Percentiles rank a stretch among this genome's conserved stretches.
Conservation (phyloP, 2,113 vertebrate genomes). For the Azemiops feae region DNA sequence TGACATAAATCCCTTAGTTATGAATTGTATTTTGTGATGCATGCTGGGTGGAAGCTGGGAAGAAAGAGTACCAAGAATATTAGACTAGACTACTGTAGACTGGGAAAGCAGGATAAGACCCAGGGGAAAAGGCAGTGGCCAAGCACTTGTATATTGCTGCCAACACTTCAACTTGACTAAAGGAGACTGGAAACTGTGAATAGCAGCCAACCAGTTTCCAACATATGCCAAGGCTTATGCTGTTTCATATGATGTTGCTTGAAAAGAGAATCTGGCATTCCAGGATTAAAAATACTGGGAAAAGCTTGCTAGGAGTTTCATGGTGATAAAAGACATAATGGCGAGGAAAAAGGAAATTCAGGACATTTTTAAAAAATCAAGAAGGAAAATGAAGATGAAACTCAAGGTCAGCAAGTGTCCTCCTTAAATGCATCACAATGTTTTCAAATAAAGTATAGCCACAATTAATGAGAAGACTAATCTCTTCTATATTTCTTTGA, state of each 20-base stretch:
- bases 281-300: not conserved
- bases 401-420: not conserved
- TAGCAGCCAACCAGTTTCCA: not conserved
- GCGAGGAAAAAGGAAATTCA: not conserved
- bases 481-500: not conserved
- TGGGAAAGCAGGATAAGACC: not conserved
- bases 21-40: not conserved
- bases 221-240: not conserved
- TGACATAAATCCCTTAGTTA: not conserved
- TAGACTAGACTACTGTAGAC: not conserved
- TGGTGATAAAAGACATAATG: not conserved
- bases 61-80: not conserved
- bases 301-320: not conserved
- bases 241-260: not conserved
- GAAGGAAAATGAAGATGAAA: not conserved
- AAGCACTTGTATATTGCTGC: not conserved
- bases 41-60: not conserved
- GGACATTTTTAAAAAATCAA: not conserved
- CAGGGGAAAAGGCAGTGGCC: not conserved
- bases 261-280: not conserved
- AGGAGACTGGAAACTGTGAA: not conserved
- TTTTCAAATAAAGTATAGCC: not conserved
- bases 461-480: not conserved
- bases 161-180: not conserved
- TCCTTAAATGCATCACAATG: not conserved